phyloP scores from a whole-genome alignment of 2,888 invertebrate species.

The Tanypteryx hageni region DNA sequence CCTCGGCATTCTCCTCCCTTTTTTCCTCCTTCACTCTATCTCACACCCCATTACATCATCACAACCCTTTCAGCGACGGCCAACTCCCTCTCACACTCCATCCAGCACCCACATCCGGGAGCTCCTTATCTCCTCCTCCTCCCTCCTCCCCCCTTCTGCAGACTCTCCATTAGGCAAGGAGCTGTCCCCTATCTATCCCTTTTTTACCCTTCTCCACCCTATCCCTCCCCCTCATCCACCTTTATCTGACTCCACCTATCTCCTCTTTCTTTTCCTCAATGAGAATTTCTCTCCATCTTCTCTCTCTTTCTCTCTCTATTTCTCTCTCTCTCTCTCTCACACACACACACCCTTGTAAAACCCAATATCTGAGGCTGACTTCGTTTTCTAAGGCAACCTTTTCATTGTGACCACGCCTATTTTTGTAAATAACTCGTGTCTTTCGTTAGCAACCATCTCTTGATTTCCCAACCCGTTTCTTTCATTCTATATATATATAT shows the following conservation, averaged over 20 bases:
- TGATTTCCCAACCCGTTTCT: background rate
- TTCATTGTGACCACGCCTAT: background rate
- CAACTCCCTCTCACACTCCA: background rate
- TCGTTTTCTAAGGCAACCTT: background rate
- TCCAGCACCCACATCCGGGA: background rate
- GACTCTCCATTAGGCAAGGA: conserved; percentile 16
- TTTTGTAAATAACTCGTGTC: background rate
- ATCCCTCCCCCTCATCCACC: background rate
- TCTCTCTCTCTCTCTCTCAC: background rate
- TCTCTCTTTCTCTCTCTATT: background rate
- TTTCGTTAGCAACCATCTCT: background rate
- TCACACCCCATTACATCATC: conserved; percentile 60
- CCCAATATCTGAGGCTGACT: background rate
- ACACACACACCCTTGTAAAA: background rate
- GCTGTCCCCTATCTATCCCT: background rate
- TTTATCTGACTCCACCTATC: background rate
- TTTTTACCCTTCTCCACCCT: background rate
- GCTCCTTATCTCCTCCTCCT: background rate
- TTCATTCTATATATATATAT: background rate
- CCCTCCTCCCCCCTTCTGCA: background rate
- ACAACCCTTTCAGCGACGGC: conserved; percentile 29
- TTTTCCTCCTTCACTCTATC: background rate
- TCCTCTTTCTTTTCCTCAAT: background rate
- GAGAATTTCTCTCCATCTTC: background rate
- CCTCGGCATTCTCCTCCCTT: background rate